A percentile compares a stretch with the other conserved stretches of the same genome.
These are phyloP conservation scores for Watersipora subatra DNA, from an alignment of 1,140 invertebrate species.

Conservation along the genomic window DNA sequence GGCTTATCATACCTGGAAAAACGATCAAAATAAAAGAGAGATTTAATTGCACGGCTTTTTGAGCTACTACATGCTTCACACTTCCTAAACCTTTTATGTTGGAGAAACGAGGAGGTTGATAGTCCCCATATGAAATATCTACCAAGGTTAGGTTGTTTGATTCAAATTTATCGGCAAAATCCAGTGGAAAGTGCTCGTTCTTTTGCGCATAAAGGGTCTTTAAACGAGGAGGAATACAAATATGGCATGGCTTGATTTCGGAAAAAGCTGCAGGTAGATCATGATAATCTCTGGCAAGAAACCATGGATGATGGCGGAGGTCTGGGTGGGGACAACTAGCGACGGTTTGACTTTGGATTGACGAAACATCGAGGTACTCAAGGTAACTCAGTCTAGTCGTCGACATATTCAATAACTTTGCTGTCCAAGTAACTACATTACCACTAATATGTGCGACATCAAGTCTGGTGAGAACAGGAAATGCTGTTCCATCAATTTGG, in stretches of 20 bases:
- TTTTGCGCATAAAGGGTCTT: no score
- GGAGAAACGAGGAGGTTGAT: background rate
- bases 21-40: no score
- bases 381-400: background rate
- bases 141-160: background rate
- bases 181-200: background rate
- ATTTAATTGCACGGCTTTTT: no score
- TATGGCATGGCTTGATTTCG: background rate
- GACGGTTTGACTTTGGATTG: background rate
- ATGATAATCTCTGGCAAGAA: background rate
- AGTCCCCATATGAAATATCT: background rate
- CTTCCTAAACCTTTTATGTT: no score
- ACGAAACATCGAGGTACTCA: background rate
- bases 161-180: background rate
- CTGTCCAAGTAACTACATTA: no score
- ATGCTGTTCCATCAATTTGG: background rate
- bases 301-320: background rate
- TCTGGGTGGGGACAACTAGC: background rate
- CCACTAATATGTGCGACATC: background rate
- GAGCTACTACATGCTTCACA: no score
- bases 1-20: no score
- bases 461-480: background rate
- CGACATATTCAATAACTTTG: no score
- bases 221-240: no score
- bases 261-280: background rate